phyloP scores from a whole-genome alignment of 1,140 invertebrate species.

The Megalopta genalis region DNA sequence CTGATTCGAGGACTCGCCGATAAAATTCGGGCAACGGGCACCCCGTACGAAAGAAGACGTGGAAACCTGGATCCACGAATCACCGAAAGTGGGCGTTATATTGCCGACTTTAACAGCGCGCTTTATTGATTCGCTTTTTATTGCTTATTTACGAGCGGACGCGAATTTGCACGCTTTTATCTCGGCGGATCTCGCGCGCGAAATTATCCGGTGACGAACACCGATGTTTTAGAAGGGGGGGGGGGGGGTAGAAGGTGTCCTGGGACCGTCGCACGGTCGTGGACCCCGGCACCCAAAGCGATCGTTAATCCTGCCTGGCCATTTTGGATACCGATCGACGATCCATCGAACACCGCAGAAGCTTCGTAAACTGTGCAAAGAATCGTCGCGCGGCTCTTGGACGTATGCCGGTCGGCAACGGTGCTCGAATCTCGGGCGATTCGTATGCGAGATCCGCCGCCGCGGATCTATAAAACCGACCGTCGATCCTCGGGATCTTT shows the following conservation, averaged over 20 bases:
- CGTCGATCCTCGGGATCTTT: no score
- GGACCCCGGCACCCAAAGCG: neutral
- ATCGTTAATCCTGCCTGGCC: constrained; percentile 3
- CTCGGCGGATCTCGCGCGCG: neutral
- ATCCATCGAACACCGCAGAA: no score
- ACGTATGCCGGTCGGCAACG: no score
- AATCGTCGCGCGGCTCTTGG: no score
- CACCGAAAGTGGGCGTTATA: constrained; percentile 13
- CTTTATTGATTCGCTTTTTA: constrained; percentile 16
- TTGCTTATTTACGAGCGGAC: constrained; percentile 4
- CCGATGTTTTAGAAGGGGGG: neutral
- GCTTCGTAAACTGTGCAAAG: no score
- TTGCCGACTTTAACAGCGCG: neutral
- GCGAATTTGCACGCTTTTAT: constrained; percentile 7
- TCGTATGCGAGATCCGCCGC: no score
- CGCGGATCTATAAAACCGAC: no score
- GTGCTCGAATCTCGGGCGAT: no score
- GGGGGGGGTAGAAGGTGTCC: neutral
- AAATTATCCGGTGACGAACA: neutral
- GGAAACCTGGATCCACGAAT: constrained; percentile 15
- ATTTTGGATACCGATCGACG: neutral
- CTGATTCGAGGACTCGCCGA: constrained; percentile 44
- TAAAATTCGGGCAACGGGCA: neutral
- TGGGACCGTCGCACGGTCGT: neutral
- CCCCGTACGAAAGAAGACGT: neutral